Conservation (phyloP, 2,113 vertebrate genomes). For the Petromus typicus region DNA sequence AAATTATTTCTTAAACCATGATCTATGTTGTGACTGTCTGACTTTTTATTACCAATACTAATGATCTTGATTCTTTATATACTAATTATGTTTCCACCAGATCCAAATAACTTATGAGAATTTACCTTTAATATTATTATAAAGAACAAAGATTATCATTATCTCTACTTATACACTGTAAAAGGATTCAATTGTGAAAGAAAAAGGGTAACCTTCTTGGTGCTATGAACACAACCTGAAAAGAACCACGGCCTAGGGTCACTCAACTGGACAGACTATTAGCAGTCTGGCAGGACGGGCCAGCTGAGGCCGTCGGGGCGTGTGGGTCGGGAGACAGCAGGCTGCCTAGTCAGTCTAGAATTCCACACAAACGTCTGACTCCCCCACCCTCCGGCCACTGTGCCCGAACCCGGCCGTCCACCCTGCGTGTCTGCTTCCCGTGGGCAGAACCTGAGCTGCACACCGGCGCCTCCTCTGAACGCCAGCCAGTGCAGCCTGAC, state of each 20-base stretch:
- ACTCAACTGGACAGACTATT: background rate
- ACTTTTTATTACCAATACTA: background rate
- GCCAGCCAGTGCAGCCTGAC: background rate
- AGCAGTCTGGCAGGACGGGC: background rate
- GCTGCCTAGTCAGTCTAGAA: background rate
- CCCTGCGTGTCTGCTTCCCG: background rate
- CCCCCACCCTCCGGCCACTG: background rate
- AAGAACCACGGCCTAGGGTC: background rate
- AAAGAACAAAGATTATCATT: constrained; percentile 16
- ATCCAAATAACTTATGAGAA: background rate
- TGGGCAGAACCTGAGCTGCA: background rate
- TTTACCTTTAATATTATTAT: constrained; percentile 1
- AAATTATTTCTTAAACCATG: constrained; percentile 29
- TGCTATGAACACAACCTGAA: background rate
- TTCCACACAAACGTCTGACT: background rate
- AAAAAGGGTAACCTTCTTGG: background rate
- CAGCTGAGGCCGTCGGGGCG: background rate
- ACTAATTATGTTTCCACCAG: background rate
- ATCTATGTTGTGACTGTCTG: background rate
- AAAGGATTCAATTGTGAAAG: background rate
- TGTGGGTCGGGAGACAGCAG: background rate
- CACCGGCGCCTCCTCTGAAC: too few relatives aligned
- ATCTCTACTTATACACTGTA: constrained; percentile 13
- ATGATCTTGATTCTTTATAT: background rate
- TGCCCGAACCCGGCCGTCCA: background rate